These are phyloP conservation scores for Apoda limacodes DNA, from an alignment of 2,888 invertebrate genomes.

Conservation along the genomic window DNA sequence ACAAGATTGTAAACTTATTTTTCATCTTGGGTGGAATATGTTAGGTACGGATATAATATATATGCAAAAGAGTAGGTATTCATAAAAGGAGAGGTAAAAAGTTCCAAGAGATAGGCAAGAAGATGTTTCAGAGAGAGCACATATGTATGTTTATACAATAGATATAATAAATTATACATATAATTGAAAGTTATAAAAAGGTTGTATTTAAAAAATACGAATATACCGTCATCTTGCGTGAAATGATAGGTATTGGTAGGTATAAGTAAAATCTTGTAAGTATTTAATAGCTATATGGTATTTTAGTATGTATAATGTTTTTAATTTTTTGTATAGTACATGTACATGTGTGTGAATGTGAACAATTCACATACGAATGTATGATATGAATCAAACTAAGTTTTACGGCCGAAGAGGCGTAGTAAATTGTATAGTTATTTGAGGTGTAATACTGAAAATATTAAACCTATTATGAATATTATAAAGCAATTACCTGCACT, in stretches of 20 bases:
- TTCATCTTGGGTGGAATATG: too few relatives aligned
- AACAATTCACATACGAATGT: slow-evolving; percentile 43
- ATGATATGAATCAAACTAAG: slow-evolving; percentile 50
- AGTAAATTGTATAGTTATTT: slow-evolving; percentile 58
- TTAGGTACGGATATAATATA: too few relatives aligned
- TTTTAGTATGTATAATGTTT: slow-evolving; percentile 64
- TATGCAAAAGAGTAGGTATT: too few relatives aligned
- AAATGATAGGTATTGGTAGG: slow-evolving; percentile 48
- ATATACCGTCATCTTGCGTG: slow-evolving; percentile 46
- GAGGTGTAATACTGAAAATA: slow-evolving; percentile 49
- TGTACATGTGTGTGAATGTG: slow-evolving; percentile 36
- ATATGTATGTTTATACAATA: slow-evolving; percentile 35
- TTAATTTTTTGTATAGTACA: slow-evolving; percentile 69
- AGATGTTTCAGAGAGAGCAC: slow-evolving; percentile 51
- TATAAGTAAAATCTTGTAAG: slow-evolving; percentile 63
- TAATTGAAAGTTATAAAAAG: slow-evolving; percentile 55
- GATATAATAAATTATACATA: slow-evolving; percentile 46
- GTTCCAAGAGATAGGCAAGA: slow-evolving; percentile 22
- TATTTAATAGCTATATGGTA: slow-evolving; percentile 63
- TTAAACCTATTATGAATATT: slow-evolving; percentile 30
- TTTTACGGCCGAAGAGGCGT: slow-evolving; percentile 42
- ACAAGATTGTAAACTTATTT: too few relatives aligned
- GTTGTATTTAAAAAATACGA: slow-evolving; percentile 63
- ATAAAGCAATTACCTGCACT: slow-evolving; percentile 6
- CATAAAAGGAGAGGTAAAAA: too few relatives aligned